Evolutionary conservation across 2,113 vertebrate species (phyloP), one percentile per base, ranked within the genome.

Genomic region (Equus przewalskii): DNA sequence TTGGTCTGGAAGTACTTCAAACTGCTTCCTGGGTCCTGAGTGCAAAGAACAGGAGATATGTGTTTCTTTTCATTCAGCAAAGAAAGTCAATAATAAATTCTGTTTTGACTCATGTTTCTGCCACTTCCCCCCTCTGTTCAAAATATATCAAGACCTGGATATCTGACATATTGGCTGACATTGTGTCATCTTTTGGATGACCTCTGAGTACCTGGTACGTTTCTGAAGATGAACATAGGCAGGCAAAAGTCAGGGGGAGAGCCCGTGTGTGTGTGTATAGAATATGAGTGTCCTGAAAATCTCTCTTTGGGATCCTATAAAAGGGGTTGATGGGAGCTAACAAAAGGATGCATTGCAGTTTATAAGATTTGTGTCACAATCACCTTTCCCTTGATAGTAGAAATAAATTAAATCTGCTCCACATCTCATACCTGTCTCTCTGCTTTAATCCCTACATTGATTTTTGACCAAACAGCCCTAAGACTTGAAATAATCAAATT

Each of bases 381-480:
- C 79, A 36, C 70, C 87, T 94, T 76, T 87, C 84, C 46, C 75
- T 58, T 30, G 83, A 89, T 33, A 62, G 96, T 4, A 76, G 49
- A 90, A 96, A 96, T 95, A 96, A 96, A 92, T 95, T 94, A 87
- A 96, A 84, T 96, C 75, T 15, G 49, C 76, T 70, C 56, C 80
- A 90, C n/a, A 67, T 93, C 90, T 94, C 83, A 75, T 36, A 78
- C 46, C 87, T 90, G 95, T 92, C 84, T 94, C 83, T 94, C 92
- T 44, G 75, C 91, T 94, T 97, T 96, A 95, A 90, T 96, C 92
- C 86, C 65, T 87, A 56, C 62, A 92, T 95, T 87, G 98, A 96
- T 98, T 96, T 97, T 96, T 96, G n/a, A 80, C 64, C 95, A 73
- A 82, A 96, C 65, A 94, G 79, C 83, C 83, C 84, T 70, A 87